These are phyloP conservation scores for Drosophila orosa DNA, from an alignment of 1,140 invertebrate species.

Conservation along the genomic window DNA sequence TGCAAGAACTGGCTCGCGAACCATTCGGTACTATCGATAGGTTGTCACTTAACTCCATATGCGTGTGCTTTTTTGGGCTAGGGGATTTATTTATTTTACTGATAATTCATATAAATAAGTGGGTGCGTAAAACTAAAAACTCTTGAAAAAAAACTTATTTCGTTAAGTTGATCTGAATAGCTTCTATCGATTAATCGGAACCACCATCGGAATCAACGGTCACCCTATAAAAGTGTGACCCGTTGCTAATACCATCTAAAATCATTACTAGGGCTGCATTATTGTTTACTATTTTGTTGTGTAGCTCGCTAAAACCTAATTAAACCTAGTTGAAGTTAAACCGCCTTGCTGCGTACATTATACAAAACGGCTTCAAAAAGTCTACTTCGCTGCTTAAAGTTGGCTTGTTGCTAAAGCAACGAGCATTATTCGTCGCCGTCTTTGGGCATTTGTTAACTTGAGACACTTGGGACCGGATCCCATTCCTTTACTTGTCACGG, in stretches of 20 bases:
- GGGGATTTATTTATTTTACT: neutral
- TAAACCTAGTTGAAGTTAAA: too few species aligned
- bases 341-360: too few species aligned
- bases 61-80: neutral
- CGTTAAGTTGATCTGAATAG: neutral
- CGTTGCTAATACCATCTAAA: neutral
- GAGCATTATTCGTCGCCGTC: neutral
- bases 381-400: too few species aligned
- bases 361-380: neutral
- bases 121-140: neutral
- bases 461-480: too few species aligned
- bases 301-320: neutral
- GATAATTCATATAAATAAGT: neutral
- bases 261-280: neutral
- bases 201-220: neutral
- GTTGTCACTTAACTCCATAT: neutral
- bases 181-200: neutral
- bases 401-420: neutral
- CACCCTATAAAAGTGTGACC: neutral
- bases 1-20: constrained; percentile 13
- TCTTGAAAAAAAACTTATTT: neutral
- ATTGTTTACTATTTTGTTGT: neutral
- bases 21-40: constrained; percentile 1
- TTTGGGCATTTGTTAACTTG: neutral
- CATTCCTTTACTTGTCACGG: too few species aligned